A percentile compares a stretch with the other conserved stretches of the same genome.
phyloP scores from a whole-genome alignment of 2,797 vertebrate genomes.

The Pampus argenteus region DNA sequence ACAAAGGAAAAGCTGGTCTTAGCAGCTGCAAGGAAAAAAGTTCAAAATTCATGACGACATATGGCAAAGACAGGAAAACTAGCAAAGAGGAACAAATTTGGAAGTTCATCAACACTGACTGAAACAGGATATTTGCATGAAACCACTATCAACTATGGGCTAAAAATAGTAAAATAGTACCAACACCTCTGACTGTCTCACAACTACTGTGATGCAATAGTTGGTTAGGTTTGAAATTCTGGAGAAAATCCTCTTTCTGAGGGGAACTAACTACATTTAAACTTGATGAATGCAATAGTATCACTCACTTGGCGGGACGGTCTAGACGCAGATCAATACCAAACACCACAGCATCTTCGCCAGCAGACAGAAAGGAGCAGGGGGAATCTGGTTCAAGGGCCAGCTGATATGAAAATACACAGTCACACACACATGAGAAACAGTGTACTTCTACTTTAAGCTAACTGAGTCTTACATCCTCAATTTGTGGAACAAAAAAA shows the following conservation, averaged over 20 bases:
- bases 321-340: conserved; percentile 95
- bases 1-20: conserved; percentile 20
- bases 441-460: neutral
- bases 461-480: neutral
- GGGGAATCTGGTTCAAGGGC: conserved; percentile 97
- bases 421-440: conserved; percentile 5
- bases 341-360: conserved; percentile 96
- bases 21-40: neutral
- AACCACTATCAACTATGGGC: neutral
- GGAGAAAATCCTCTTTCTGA: neutral
- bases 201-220: neutral
- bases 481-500: neutral
- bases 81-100: neutral
- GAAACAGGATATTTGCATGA: conserved; percentile 4
- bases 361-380: conserved; percentile 95
- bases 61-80: neutral
- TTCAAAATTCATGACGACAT: rapidly evolving
- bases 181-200: neutral
- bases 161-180: neutral
- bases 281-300: neutral
- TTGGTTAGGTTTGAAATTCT: neutral
- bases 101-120: neutral
- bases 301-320: conserved; percentile 93
- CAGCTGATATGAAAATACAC: conserved; percentile 81
- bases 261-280: neutral